Percentiles rank a stretch among this genome's conserved stretches.
Conservation (phyloP, 2,113 vertebrate genomes). For the Rhadina sibilatrix region DNA sequence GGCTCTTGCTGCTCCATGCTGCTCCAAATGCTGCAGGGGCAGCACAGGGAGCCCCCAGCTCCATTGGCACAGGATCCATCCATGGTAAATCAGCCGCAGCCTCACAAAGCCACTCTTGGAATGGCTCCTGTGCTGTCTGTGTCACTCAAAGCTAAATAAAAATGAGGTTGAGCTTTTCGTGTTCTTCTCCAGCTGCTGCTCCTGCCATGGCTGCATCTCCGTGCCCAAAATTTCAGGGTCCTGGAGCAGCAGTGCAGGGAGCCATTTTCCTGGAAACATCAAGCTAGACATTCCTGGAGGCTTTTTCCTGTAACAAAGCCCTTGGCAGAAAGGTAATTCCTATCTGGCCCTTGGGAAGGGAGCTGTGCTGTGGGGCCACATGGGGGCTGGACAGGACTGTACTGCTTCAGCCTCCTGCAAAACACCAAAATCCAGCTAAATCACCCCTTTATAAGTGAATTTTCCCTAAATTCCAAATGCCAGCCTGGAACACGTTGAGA, state of each 20-base stretch:
- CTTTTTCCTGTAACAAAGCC: not conserved
- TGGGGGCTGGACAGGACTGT: fast-evolving
- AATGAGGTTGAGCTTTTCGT: not conserved
- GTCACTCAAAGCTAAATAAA: not conserved
- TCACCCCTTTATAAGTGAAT: fast-evolving
- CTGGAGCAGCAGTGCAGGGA: not conserved
- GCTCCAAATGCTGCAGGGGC: not conserved
- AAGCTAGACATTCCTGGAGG: not conserved
- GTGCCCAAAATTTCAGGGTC: not conserved
- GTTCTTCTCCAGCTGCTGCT: not conserved
- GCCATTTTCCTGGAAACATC: not conserved
- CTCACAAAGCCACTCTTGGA: not conserved
- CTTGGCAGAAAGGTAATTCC: not conserved
- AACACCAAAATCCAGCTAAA: not conserved
- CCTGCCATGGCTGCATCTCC: not conserved
- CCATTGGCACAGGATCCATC: not conserved
- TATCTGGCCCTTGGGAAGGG: fast-evolving
- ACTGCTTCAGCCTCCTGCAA: not conserved
- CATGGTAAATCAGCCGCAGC: not conserved
- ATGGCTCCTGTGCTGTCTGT: not conserved
- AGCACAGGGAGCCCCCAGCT: not conserved
- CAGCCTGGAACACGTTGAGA: not conserved
- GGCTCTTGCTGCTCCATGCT: not conserved
- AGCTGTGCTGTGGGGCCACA: not conserved
- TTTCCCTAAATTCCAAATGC: fast-evolving